These are phyloP conservation scores for Muntiacus reevesi DNA, from an alignment of 2,113 vertebrate genomes.

Conservation along the genomic window DNA sequence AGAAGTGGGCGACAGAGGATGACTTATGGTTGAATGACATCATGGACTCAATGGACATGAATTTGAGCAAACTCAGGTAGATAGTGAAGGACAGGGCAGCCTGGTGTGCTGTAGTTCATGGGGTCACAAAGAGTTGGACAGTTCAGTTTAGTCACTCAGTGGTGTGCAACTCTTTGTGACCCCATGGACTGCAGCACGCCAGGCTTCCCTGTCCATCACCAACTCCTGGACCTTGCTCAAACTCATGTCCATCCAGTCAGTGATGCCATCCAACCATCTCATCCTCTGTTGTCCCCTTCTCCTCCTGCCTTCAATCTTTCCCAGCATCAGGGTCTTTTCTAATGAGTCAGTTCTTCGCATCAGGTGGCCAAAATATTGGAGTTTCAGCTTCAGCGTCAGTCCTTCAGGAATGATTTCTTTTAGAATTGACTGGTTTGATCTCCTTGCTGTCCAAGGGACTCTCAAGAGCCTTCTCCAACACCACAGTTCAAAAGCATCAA, in stretches of 20 bases:
- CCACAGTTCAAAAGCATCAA: background rate
- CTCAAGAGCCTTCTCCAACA: background rate
- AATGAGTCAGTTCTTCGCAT: background rate
- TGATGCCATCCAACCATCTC: background rate
- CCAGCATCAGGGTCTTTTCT: background rate
- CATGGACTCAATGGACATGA: background rate
- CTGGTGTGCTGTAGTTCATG: background rate
- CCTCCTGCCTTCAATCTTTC: background rate
- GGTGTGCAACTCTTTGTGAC: background rate
- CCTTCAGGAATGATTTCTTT: background rate
- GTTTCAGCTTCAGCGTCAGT: background rate
- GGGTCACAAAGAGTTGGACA: background rate
- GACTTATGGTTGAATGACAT: background rate
- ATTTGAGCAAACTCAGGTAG: background rate
- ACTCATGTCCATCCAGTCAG: background rate
- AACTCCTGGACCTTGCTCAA: background rate
- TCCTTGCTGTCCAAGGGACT: background rate
- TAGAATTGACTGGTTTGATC: background rate
- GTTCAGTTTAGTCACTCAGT: background rate
- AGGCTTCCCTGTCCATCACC: background rate
- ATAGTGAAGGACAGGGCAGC: background rate
- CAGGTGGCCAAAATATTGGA: background rate
- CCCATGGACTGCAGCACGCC: background rate
- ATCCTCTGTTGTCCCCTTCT: background rate
- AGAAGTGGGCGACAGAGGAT: background rate